Conservation (phyloP, 53 echinoderm and acorn worm genomes). For the Holothuria scabra region DNA sequence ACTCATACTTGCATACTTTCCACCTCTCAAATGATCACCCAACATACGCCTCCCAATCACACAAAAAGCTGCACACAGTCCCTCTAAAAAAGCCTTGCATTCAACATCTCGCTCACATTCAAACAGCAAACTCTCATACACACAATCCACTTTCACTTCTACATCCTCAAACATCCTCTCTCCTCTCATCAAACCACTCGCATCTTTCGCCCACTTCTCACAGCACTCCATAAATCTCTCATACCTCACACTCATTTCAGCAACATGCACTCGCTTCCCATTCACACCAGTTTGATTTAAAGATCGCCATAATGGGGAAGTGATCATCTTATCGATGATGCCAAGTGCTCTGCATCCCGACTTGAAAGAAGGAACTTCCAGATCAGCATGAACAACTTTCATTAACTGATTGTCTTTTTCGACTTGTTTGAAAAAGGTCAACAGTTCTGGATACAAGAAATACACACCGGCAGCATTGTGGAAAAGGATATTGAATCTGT, state of each 20-base stretch:
- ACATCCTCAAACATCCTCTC: conserved; percentile 56
- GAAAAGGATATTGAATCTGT: conserved; percentile 74
- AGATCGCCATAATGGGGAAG: conserved; percentile 67
- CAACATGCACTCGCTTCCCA: too few relatives aligned
- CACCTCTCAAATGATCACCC: too few relatives aligned
- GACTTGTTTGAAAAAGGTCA: too few relatives aligned
- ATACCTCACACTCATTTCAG: too few relatives aligned
- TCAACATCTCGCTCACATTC: conserved; percentile 39
- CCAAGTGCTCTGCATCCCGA: conserved; percentile 67
- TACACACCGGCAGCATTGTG: conserved; percentile 71
- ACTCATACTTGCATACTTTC: conserved; percentile 34
- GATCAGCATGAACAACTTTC: conserved; percentile 53
- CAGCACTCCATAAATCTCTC: conserved; percentile 52
- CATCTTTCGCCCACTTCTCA: conserved; percentile 61
- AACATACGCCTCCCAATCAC: too few relatives aligned
- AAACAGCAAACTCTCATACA: conserved; percentile 52
- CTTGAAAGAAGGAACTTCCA: conserved; percentile 56
- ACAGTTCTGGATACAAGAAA: conserved; percentile 36
- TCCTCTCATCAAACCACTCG: conserved; percentile 55
- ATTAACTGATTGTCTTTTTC: too few relatives aligned
- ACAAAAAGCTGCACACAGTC: not conserved
- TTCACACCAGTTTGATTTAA: conserved; percentile 36
- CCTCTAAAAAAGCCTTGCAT: conserved; percentile 50
- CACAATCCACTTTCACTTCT: conserved; percentile 28
- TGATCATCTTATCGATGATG: conserved; percentile 69